phyloP scores from a whole-genome alignment of 2,888 invertebrate genomes.

The Polydesmus complanatus region DNA sequence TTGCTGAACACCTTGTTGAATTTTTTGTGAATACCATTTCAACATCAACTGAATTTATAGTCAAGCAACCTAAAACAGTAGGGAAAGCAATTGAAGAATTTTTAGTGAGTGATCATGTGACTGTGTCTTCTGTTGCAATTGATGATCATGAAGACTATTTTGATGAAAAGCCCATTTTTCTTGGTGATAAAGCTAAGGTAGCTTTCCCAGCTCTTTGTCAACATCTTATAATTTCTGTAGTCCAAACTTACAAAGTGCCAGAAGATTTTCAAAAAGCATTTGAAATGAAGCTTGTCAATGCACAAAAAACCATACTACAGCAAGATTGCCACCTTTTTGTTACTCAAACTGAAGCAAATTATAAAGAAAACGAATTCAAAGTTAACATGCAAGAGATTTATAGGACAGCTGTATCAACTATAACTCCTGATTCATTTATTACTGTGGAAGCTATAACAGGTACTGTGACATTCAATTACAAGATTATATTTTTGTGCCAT shows the following conservation, averaged over 20 bases:
- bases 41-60: background rate
- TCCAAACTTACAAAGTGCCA: constrained; percentile 11
- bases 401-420: background rate
- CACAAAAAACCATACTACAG: background rate
- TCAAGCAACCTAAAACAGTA: background rate
- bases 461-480: background rate
- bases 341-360: constrained; percentile 1
- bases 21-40: background rate
- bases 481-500: too few species aligned
- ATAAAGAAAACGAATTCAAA: constrained; percentile 9
- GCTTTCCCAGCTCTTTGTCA: constrained; percentile 15
- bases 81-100: constrained; percentile 4
- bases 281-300: background rate
- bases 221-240: constrained; percentile 22
- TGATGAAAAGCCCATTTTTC: constrained; percentile 14
- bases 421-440: background rate
- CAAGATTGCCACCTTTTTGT: background rate
- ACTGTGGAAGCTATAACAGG: background rate
- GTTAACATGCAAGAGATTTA: background rate
- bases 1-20: background rate
- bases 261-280: constrained; percentile 11
- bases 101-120: constrained; percentile 15
- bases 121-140: constrained; percentile 12
- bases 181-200: constrained; percentile 14
- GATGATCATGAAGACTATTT: constrained; percentile 8